These are phyloP conservation scores for Nerophis ophidion DNA, from an alignment of 2,113 vertebrate genomes.

Conservation along the genomic window DNA sequence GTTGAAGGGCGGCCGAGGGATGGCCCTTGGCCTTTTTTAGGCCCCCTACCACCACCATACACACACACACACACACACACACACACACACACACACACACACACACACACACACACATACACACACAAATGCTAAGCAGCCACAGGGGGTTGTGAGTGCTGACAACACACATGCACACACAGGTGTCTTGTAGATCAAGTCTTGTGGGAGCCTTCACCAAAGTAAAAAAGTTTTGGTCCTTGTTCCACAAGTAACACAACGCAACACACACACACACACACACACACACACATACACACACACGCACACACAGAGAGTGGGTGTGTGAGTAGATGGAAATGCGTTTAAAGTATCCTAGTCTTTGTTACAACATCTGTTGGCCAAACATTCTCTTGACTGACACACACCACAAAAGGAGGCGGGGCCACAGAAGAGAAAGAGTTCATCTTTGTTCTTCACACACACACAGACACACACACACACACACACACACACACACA, in stretches of 20 bases:
- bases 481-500: neutral
- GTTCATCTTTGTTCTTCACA: conserved; percentile 46
- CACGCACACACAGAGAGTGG: conserved; percentile 33
- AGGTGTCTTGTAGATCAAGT: conserved; percentile 30
- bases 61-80: conserved; percentile 12
- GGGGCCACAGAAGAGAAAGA: conserved; percentile 30
- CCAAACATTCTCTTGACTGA: conserved; percentile 59
- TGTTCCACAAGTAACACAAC: neutral
- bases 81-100: conserved; percentile 1
- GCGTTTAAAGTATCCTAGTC: conserved; percentile 57
- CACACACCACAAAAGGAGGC: conserved; percentile 19
- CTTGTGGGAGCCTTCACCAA: too few species aligned
- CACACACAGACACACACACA: conserved; percentile 3
- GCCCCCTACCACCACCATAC: conserved; percentile 22
- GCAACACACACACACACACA: neutral
- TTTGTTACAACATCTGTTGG: conserved; percentile 67
- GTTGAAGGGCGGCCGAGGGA: conserved; percentile 33
- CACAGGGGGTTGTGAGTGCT: conserved; percentile 41
- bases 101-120: conserved; percentile 15
- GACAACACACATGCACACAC: conserved; percentile 25
- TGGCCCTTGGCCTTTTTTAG: conserved; percentile 63
- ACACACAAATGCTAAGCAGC: conserved; percentile 46
- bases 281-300: conserved; percentile 39
- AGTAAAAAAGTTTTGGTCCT: too few species aligned
- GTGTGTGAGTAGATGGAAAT: conserved; percentile 59